phyloP scores from a whole-genome alignment of 1,140 invertebrate genomes.

The Macrocentrus cingulum region DNA sequence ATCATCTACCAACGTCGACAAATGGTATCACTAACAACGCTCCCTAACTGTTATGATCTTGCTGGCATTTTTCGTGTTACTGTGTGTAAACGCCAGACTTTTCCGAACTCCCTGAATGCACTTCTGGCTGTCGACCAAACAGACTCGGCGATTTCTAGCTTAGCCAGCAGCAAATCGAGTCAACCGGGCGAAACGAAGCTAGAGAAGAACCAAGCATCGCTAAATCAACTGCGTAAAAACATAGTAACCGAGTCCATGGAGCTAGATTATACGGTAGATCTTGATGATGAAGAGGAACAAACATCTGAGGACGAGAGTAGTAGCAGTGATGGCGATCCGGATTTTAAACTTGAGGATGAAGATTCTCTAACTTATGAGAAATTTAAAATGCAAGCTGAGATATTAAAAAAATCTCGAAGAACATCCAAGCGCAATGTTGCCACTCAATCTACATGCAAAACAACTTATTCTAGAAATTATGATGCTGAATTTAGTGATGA shows the following conservation, averaged over 20 bases:
- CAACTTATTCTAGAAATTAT: too few species aligned
- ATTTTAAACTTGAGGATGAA: conserved; percentile 18
- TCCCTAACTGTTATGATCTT: too few species aligned
- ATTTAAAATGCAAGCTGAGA: conserved; percentile 37
- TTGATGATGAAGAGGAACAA: too few species aligned
- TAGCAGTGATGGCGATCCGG: conserved; percentile 1
- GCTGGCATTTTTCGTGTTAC: too few species aligned
- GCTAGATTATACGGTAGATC: too few species aligned
- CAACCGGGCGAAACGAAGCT: conserved; percentile 12
- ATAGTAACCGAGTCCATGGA: too few species aligned
- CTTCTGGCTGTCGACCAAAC: conserved; percentile 44
- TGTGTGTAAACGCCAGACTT: conserved; percentile 35
- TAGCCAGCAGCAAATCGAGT: conserved; percentile 39
- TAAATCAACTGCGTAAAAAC: too few species aligned
- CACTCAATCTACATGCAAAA: background rate
- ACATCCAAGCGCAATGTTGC: background rate
- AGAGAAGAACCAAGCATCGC: conserved; percentile 18
- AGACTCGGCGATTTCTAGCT: conserved; percentile 56
- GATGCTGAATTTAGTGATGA: too few species aligned
- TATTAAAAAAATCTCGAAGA: conserved; percentile 24
- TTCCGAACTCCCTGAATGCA: conserved; percentile 33
- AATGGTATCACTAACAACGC: too few species aligned
- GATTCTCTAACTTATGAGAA: conserved; percentile 22
- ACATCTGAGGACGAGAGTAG: background rate
- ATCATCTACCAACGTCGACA: too few species aligned